Percentiles rank a stretch among this genome's conserved stretches.
These are phyloP conservation scores for Cataglyphis rosenhaueri DNA, from an alignment of 2,888 invertebrate genomes.

Conservation along the genomic window DNA sequence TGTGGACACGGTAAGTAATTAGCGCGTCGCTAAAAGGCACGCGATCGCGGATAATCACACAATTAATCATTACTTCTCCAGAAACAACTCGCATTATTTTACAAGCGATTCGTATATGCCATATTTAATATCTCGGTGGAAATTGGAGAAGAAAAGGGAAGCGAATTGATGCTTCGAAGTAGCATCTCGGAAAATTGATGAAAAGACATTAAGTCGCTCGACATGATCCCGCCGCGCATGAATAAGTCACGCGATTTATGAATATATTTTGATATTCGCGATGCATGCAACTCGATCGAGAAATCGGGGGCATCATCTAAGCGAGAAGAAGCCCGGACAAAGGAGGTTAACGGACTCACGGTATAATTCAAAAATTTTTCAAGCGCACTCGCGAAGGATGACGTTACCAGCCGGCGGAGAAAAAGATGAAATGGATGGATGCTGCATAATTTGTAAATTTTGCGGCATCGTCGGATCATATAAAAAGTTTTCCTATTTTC, in stretches of 20 bases:
- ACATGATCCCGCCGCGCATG: constrained; percentile 26
- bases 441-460: constrained; percentile 37
- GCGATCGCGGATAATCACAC: constrained; percentile 17
- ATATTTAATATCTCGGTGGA: not conserved
- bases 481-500: constrained; percentile 14
- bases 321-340: not conserved
- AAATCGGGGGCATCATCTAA: constrained; percentile 6
- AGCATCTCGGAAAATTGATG: constrained; percentile 38
- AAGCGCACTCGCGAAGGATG: constrained; percentile 17
- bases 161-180: not conserved
- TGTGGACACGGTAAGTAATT: constrained; percentile 34
- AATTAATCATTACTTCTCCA: constrained; percentile 33
- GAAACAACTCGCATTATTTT: constrained; percentile 3
- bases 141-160: not conserved
- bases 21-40: constrained; percentile 23
- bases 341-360: constrained; percentile 13
- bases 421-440: constrained; percentile 36
- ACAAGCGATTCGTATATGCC: constrained; percentile 13
- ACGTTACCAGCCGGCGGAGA: not conserved
- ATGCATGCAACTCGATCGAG: constrained; percentile 19
- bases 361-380: constrained; percentile 50
- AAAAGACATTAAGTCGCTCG: constrained; percentile 15
- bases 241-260: constrained; percentile 33
- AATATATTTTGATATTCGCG: constrained; percentile 11
- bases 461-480: not conserved